Percentiles rank a stretch among this genome's conserved stretches.
Conservation (phyloP, 2,797 vertebrate species). For the Scarus forsteni region DNA sequence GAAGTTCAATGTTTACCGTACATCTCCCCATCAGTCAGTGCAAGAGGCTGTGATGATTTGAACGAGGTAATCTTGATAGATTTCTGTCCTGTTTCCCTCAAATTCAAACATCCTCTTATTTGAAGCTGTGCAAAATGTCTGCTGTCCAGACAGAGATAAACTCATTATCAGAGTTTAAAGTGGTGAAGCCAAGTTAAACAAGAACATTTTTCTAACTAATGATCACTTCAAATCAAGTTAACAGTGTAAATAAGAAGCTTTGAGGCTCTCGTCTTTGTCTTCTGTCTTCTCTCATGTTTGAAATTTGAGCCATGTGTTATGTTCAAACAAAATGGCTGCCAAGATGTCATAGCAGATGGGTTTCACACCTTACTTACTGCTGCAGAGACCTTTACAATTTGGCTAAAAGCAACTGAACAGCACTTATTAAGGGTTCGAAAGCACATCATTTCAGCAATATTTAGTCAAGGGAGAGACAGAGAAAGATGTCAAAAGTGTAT, state of each 20-base stretch:
- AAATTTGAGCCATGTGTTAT: conserved; percentile 25
- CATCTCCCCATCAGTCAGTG: conserved; percentile 43
- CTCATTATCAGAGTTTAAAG: conserved; percentile 42
- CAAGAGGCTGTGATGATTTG: neutral
- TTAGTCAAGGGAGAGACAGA: too few relatives aligned
- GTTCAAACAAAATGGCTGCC: conserved; percentile 18
- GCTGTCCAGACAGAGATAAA: conserved; percentile 49
- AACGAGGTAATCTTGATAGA: neutral
- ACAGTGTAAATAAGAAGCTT: too few relatives aligned
- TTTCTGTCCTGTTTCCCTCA: neutral
- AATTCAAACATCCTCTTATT: conserved; percentile 34
- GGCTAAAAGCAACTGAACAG: too few relatives aligned
- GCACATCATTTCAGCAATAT: too few relatives aligned
- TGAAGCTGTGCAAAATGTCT: conserved; percentile 22
- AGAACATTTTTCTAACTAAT: conserved; percentile 8
- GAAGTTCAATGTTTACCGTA: conserved; percentile 54
- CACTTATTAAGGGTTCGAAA: too few relatives aligned
- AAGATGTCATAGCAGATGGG: neutral
- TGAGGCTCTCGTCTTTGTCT: neutral
- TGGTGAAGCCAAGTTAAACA: conserved; percentile 33
- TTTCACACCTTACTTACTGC: neutral
- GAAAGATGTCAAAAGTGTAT: too few relatives aligned
- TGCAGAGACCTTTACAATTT: too few relatives aligned
- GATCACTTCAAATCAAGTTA: neutral
- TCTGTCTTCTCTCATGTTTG: neutral